Conservation (phyloP, 2,888 invertebrate species). For the Mesorhabditis sp. region DNA sequence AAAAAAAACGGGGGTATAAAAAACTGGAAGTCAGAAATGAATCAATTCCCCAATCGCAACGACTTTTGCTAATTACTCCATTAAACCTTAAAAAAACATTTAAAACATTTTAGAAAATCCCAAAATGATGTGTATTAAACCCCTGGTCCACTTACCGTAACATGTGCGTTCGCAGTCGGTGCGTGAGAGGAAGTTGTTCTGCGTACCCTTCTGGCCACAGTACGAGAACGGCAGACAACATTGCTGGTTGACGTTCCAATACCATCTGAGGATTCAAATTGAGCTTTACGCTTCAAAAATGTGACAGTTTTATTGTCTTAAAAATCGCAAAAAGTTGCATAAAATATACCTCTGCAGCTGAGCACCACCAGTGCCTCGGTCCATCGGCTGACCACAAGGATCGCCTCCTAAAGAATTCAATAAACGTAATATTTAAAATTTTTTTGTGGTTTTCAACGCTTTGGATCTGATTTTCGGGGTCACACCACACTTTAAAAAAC, state of each 20-base stretch:
- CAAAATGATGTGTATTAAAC: neutral
- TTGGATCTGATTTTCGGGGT: too few relatives aligned
- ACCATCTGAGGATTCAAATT: conserved; percentile 23
- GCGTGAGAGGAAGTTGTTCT: conserved; percentile 53
- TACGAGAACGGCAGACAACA: conserved; percentile 45
- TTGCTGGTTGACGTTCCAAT: conserved; percentile 36
- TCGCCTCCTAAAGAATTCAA: conserved; percentile 44
- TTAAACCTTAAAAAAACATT: neutral
- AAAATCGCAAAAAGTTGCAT: neutral
- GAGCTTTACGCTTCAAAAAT: neutral
- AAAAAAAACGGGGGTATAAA: too few relatives aligned
- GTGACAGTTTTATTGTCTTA: neutral
- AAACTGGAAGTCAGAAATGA: too few relatives aligned
- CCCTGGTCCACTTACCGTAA: conserved; percentile 33
- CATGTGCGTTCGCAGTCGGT: conserved; percentile 54
- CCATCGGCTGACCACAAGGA: conserved; percentile 53
- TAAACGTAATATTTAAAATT: neutral
- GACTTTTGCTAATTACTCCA: neutral
- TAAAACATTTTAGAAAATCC: conserved; percentile 3
- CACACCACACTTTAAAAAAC: too few relatives aligned
- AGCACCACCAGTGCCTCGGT: conserved; percentile 45
- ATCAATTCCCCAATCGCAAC: too few relatives aligned
- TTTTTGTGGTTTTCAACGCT: too few relatives aligned
- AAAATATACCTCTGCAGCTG: conserved; percentile 32
- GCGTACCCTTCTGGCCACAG: conserved; percentile 53